Evolutionary conservation across 2,888 invertebrate species (phyloP), one percentile per base, ranked within the genome.

Genomic region (Archaeoteleia sp.): DNA sequence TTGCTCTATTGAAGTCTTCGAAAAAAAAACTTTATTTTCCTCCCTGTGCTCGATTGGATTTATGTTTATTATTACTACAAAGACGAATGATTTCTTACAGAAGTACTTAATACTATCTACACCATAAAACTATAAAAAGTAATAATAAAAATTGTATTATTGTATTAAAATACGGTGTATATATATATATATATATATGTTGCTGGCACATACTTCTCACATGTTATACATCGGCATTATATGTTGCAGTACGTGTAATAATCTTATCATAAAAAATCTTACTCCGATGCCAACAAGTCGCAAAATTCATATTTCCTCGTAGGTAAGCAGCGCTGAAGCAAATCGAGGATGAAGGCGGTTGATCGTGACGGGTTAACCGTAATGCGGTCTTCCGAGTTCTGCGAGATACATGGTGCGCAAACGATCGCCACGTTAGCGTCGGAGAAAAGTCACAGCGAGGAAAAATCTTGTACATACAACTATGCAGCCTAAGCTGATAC

Each of bases 341-440:
- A 75, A 77, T 75, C 72, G 72, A 70, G 73, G 72, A 69, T 73
- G 65, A 75, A 74, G 62, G 69, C 74, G 54, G 55, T 51, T 69
- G 66, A 55, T 69, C 73, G 71, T 70, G 67, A 66, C 68, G 53
- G 34, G 61, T 63, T 65, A 63, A 67, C 72, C 67, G 67, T 74
- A 74, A 72, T 62, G 42, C 55, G 46, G 46, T 39, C 35, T 40
- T 45, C 61, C 48, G 54, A 62, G 65, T 69, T 51, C 48, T 67
- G 53, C 46, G 40, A 29, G 40, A 58, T 46, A 53, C 35, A 53
- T 66, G 37, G 46, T 53, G 46, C 53, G 45, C 30, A 13, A 32
- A 48, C 7, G 10, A 25, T 14, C 23, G 23, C 20, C 20, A 5
- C 20, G 20, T 20, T 20, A 5, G 2, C 20, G 20, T 20, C n/a